Conservation (phyloP, 2,113 vertebrate genomes). For the Alaudala cheleensis region DNA sequence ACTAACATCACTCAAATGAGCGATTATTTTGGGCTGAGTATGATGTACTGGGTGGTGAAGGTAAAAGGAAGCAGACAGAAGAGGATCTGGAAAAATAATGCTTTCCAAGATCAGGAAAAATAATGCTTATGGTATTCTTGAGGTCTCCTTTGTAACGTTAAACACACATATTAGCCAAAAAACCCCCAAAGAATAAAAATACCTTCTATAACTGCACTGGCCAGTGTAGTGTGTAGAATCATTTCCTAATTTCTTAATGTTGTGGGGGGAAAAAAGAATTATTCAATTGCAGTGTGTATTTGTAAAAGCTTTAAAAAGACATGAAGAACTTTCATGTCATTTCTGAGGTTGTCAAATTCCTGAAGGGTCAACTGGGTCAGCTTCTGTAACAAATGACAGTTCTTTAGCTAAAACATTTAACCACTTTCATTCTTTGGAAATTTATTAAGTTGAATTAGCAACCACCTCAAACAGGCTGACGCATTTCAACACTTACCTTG, state of each 20-base stretch:
- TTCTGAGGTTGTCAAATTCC: neutral
- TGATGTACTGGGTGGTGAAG: neutral
- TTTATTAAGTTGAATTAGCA: constrained; percentile 1
- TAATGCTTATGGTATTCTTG: neutral
- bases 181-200: neutral
- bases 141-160: neutral
- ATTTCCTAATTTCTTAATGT: neutral
- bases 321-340: neutral
- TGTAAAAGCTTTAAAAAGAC: neutral
- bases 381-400: neutral
- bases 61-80: neutral
- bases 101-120: neutral
- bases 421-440: neutral
- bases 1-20: neutral
- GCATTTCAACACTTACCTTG: neutral
- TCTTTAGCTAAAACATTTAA: neutral
- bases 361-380: neutral
- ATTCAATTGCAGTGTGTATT: neutral
- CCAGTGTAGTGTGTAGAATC: neutral
- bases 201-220: neutral
- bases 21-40: neutral
- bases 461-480: constrained; percentile 8
- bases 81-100: neutral
- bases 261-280: neutral
- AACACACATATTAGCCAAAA: neutral